Conservation (phyloP, 2,113 vertebrate genomes). For the Megaceryle maxima region DNA sequence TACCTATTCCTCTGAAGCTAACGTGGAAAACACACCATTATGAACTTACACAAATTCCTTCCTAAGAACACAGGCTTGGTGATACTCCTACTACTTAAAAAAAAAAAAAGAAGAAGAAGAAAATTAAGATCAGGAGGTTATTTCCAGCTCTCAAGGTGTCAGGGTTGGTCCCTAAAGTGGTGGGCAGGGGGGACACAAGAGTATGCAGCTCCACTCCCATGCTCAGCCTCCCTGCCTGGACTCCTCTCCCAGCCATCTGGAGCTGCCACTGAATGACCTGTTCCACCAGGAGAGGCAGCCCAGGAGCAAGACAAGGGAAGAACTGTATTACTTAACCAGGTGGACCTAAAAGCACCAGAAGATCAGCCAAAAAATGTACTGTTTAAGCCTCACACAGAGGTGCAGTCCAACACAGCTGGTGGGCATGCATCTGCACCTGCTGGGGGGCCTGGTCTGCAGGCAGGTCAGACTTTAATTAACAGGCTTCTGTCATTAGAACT, state of each 20-base stretch:
- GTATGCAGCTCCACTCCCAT: fast-evolving
- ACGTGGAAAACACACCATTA: background rate
- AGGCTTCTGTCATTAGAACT: background rate
- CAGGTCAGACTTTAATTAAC: background rate
- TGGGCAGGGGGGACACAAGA: background rate
- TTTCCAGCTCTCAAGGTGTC: background rate
- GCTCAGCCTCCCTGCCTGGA: fast-evolving
- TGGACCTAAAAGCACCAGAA: background rate
- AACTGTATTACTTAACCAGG: background rate
- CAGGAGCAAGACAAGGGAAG: background rate
- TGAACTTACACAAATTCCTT: background rate
- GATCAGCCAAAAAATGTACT: background rate
- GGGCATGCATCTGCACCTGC: background rate
- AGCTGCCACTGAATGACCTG: fast-evolving
- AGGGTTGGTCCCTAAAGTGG: background rate
- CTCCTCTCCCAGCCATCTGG: background rate
- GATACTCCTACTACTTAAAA: background rate
- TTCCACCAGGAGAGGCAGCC: background rate
- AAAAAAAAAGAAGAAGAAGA: background rate
- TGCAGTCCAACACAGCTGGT: background rate
- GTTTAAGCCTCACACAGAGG: background rate
- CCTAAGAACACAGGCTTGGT: background rate
- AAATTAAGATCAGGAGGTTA: background rate
- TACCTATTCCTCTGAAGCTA: slow-evolving; percentile 8
- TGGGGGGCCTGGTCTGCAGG: background rate